A percentile compares a stretch with the other conserved stretches of the same genome.
Conservation (phyloP, 2,113 vertebrate genomes). For the Sander vitreus region DNA sequence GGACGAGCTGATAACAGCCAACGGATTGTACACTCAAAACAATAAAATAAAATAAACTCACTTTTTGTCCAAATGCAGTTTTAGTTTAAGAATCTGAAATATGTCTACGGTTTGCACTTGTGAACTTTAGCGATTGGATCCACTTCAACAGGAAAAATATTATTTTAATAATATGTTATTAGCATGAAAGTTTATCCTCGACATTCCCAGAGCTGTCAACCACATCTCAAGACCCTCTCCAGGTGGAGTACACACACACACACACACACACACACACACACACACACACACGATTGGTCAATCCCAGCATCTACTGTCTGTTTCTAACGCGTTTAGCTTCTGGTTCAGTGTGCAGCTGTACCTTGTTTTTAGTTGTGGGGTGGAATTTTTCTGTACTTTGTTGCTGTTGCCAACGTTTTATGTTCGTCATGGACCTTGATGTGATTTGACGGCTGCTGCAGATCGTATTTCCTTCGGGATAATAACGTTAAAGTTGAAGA, state of each 20-base stretch:
- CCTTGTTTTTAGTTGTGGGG: too few relatives aligned
- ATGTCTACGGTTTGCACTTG: not conserved
- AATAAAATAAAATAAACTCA: not conserved
- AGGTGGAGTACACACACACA: not conserved
- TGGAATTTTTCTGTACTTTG: too few relatives aligned
- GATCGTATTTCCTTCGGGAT: too few relatives aligned
- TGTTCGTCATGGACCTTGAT: too few relatives aligned
- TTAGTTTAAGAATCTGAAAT: not conserved
- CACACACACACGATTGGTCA: too few relatives aligned
- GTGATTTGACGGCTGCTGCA: too few relatives aligned
- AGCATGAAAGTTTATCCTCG: not conserved
- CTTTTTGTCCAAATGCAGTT: not conserved
- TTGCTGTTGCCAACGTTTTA: too few relatives aligned
- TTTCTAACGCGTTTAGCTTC: too few relatives aligned
- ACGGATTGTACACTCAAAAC: not conserved
- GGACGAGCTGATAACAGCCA: constrained; percentile 23
- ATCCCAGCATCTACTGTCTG: too few relatives aligned
- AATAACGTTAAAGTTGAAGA: too few relatives aligned
- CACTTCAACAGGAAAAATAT: not conserved
- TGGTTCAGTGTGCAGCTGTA: too few relatives aligned
- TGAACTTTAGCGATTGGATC: not conserved
- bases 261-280: too few relatives aligned
- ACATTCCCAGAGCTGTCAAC: not conserved
- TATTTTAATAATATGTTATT: not conserved
- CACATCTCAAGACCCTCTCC: not conserved